Conservation (phyloP, 2,797 vertebrate genomes). For the Peromyscus melanophrys region DNA sequence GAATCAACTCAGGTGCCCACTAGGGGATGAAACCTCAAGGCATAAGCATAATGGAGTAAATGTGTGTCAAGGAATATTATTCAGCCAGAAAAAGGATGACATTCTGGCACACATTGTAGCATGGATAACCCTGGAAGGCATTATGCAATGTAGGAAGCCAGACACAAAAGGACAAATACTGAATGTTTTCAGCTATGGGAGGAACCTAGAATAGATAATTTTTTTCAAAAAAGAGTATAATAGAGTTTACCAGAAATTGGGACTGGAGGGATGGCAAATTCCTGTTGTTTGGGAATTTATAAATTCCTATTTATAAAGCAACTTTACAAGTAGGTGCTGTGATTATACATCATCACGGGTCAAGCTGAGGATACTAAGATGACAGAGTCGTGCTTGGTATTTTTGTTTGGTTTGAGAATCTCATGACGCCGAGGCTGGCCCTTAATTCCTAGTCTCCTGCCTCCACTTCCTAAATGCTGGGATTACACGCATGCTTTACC, state of each 20-base stretch:
- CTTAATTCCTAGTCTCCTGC: neutral
- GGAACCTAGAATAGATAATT: neutral
- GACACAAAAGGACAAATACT: neutral
- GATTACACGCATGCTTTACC: neutral
- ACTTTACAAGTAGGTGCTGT: neutral
- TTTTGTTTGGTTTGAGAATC: neutral
- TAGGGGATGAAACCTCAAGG: neutral
- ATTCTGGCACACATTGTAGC: neutral
- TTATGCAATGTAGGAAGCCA: neutral
- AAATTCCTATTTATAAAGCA: neutral
- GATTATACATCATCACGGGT: neutral
- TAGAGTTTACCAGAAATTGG: neutral
- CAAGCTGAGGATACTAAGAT: neutral
- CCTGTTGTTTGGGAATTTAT: neutral
- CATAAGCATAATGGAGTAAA: neutral
- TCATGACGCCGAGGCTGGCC: neutral
- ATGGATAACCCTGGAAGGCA: neutral
- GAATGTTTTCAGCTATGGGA: neutral
- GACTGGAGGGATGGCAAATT: neutral
- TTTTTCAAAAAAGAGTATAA: neutral
- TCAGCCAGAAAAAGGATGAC: neutral
- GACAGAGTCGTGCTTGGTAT: neutral
- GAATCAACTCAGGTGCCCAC: no score
- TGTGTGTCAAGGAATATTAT: neutral
- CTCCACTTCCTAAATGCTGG: neutral